These are phyloP conservation scores for Rhagium mordax DNA, from an alignment of 2,888 invertebrate species.

Conservation along the genomic window DNA sequence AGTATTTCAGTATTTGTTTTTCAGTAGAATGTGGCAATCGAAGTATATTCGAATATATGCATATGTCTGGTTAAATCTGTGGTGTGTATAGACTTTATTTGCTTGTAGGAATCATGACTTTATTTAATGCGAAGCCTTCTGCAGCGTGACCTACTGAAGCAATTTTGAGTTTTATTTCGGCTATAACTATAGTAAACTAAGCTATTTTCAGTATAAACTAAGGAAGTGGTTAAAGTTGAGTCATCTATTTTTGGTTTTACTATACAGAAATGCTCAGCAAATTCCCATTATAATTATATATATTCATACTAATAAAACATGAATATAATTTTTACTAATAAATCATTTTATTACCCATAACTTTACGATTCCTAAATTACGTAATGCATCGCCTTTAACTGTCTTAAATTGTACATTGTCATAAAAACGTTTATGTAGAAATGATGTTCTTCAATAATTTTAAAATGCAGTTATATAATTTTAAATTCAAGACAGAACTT, in stretches of 20 bases:
- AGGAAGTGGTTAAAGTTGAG: background rate
- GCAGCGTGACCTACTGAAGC: background rate
- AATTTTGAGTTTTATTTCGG: background rate
- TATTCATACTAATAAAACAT: background rate
- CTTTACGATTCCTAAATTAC: background rate
- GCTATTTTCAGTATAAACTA: background rate
- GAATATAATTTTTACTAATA: background rate
- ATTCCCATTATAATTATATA: background rate
- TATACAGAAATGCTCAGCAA: background rate
- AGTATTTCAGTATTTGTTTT: too few species aligned
- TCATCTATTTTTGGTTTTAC: background rate
- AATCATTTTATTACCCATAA: background rate
- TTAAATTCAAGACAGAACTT: too few species aligned
- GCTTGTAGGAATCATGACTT: background rate
- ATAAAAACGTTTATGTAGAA: background rate
- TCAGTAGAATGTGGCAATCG: too few species aligned
- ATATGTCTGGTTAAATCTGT: too few species aligned
- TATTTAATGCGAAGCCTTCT: background rate
- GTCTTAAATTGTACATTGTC: background rate
- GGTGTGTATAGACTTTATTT: too few species aligned
- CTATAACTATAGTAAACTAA: background rate
- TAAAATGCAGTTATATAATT: too few species aligned
- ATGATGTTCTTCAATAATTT: background rate
- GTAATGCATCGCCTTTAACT: background rate
- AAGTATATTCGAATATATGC: too few species aligned